Base-by-base conservation (phyloP, 2,797 vertebrate species). In the Eulemur albifrons region DNA sequence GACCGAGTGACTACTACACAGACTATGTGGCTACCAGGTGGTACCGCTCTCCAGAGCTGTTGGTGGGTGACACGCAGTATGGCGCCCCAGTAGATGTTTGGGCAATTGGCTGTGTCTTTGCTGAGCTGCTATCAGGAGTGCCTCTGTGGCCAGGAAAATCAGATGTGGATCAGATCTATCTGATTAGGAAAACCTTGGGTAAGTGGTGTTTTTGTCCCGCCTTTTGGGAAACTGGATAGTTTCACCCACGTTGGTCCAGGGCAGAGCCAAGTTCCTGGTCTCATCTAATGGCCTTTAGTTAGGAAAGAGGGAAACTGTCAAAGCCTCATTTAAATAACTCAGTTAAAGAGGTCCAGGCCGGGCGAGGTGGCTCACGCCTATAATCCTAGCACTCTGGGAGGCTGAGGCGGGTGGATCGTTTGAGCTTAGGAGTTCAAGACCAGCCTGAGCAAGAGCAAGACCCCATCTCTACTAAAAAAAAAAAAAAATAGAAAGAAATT, bases 1-100 rank as follows among this genome's bases (percentile, higher is more conserved):
- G 99, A 2, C 99, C 99, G 0, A 99, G 99, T 61, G 99, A 99
- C 97, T 99, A 99, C 97, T 99, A 99, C 98, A 99, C 99, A 0
- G 99, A 99, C 98, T 99, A 99, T 0, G 99, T 99, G 97, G 99
- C 99, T 9, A 99, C 99, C 0, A 98, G 99, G 10, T 99, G 99
- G 99, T 99, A 99, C 96, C 99, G 99, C 48, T 99, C 99, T 63
- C 99, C 99, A 0, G 99, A 99, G 98, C 97, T 99, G 82, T 98
- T 99, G 23, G 99, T 99, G 94, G 99, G 99, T 4, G 99, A 99
- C 98, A 99, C 99, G 0, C 99, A 99, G 97, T 99, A 99, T 0
- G 99, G 99, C 0, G 98, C 99, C 0, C 99, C 99, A 0, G 99
- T 99, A 81, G 99, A 99, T 0, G 99, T 99, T 1, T 99, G 99